Percentiles rank a stretch among this genome's conserved stretches.
These are phyloP conservation scores for Lamprologus ornatipinnis DNA, from an alignment of 2,113 vertebrate species.

Conservation along the genomic window DNA sequence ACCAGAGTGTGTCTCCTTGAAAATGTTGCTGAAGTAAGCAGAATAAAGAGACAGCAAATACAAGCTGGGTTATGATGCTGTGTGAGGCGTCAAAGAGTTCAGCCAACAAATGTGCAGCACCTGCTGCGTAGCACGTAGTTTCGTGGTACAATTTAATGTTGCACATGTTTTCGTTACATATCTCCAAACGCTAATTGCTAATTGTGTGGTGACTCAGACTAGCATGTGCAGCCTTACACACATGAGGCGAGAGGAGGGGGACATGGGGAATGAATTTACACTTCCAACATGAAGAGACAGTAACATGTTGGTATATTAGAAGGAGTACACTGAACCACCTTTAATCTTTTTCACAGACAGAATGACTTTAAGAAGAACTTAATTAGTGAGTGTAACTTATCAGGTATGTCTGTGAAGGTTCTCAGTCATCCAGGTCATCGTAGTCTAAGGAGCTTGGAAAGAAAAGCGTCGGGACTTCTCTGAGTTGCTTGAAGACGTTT, in stretches of 20 bases:
- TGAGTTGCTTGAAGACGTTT: not conserved
- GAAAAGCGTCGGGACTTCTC: not conserved
- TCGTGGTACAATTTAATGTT: not conserved
- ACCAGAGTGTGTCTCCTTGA: slow-evolving; percentile 22
- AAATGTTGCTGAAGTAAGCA: slow-evolving; percentile 39
- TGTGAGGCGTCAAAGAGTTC: not conserved
- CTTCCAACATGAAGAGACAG: not conserved
- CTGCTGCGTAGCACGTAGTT: not conserved
- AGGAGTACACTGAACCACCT: not conserved
- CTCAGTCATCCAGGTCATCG: not conserved
- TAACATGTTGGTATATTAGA: not conserved
- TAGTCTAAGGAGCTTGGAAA: not conserved
- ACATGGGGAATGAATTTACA: not conserved
- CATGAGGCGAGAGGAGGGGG: not conserved
- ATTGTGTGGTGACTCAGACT: not conserved
- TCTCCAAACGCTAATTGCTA: not conserved
- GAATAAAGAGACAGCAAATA: slow-evolving; percentile 14
- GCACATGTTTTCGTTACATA: not conserved
- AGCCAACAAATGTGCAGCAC: not conserved
- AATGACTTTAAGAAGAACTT: not conserved
- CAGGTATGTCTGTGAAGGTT: not conserved
- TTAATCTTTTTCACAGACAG: not conserved
- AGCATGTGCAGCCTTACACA: not conserved
- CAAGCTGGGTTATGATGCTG: not conserved
- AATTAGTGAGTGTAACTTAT: not conserved